Evolutionary conservation across 2,797 vertebrate genomes (phyloP).

Genomic region (Podarcis lilfordi): DNA sequence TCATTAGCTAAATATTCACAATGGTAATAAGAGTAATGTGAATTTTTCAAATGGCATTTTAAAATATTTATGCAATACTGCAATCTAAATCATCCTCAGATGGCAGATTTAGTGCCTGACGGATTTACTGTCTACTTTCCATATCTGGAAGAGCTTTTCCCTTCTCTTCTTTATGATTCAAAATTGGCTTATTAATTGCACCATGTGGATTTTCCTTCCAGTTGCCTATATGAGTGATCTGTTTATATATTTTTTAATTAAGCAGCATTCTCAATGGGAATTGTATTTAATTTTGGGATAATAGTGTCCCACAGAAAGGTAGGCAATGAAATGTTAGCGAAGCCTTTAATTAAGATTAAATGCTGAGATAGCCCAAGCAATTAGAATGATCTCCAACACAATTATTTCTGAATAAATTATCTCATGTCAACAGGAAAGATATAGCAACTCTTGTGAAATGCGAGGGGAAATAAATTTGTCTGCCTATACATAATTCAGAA

Average conservation of each 20-base stretch:
- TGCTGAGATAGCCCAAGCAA: neutral
- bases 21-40: neutral
- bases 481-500: neutral
- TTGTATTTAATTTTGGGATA: slow-evolving; percentile 1
- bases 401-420: slow-evolving; percentile 16
- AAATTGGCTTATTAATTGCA: slow-evolving; percentile 12
- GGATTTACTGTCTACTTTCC: neutral
- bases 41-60: slow-evolving; percentile 1
- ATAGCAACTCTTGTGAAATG: neutral
- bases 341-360: slow-evolving; percentile 27
- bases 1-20: slow-evolving; percentile 1
- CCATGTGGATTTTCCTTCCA: neutral
- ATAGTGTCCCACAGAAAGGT: neutral
- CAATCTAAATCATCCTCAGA: slow-evolving; percentile 3
- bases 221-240: neutral
- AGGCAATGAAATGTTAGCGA: neutral
- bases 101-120: neutral
- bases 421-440: neutral
- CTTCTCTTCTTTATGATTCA: neutral
- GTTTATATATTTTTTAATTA: slow-evolving; percentile 22
- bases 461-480: neutral
- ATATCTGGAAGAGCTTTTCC: neutral
- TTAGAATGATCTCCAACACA: slow-evolving; percentile 7
- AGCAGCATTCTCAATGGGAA: slow-evolving; percentile 1
- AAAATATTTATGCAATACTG: neutral